These are phyloP conservation scores for Panthera leo DNA, from an alignment of 2,113 vertebrate genomes.

Conservation along the genomic window DNA sequence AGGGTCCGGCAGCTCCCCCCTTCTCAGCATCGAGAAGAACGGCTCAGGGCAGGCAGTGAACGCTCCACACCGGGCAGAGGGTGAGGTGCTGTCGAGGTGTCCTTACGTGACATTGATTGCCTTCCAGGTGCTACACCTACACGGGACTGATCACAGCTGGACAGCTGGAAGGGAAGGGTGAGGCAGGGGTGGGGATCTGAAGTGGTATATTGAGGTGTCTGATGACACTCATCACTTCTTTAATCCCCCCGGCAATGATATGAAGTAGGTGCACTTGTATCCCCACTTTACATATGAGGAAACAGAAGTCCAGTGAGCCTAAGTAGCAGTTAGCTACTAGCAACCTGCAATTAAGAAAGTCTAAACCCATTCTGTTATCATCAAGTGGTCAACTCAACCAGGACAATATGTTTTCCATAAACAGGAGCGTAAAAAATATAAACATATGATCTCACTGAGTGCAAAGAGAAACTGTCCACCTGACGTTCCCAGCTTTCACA, in stretches of 20 bases:
- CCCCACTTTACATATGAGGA: background rate
- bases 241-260: background rate
- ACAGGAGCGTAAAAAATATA: background rate
- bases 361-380: background rate
- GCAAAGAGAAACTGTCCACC: background rate
- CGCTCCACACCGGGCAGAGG: no score
- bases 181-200: background rate
- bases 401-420: background rate
- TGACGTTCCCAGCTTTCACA: background rate
- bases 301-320: background rate
- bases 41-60: background rate
- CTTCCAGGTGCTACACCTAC: background rate
- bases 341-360: background rate
- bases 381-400: background rate
- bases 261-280: background rate
- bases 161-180: background rate
- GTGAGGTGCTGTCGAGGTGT: fast-evolving
- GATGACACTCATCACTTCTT: background rate
- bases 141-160: background rate
- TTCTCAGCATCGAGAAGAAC: background rate
- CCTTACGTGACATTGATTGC: no score
- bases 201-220: background rate
- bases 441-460: background rate
- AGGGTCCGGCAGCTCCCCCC: fast-evolving
- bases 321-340: background rate